These are phyloP conservation scores for Eptesicus fuscus DNA, from an alignment of 2,113 vertebrate genomes.

Conservation along the genomic window DNA sequence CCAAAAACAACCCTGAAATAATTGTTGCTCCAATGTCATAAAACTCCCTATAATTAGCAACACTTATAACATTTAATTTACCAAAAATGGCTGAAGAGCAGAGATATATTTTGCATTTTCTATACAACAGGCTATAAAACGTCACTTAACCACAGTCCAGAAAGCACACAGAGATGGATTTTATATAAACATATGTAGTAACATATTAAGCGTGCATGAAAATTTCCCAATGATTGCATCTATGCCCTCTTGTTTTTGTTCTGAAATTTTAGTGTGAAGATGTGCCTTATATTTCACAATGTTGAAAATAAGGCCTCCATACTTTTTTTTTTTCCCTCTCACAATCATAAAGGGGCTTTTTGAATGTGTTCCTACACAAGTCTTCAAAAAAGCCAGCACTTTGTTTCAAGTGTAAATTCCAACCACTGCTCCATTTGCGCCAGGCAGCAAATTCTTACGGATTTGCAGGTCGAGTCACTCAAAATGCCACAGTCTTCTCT, in stretches of 20 bases:
- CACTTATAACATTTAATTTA: slow-evolving; percentile 98
- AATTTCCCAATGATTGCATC: slow-evolving; percentile 90
- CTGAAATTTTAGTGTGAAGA: slow-evolving; percentile 83
- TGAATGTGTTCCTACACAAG: slow-evolving; percentile 86
- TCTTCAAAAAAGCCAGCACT: slow-evolving; percentile 89
- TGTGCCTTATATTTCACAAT: slow-evolving; percentile 91
- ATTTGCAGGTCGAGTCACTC: slow-evolving; percentile 81
- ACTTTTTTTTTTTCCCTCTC: slow-evolving; percentile 82
- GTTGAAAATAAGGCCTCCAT: slow-evolving; percentile 93
- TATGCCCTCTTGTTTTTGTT: slow-evolving; percentile 82
- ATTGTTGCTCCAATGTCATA: slow-evolving; percentile 90
- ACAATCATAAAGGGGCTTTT: slow-evolving; percentile 90
- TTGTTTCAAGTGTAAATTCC: slow-evolving; percentile 81
- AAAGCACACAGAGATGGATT: slow-evolving; percentile 99
- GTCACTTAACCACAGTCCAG: slow-evolving; percentile 99
- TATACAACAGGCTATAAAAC: slow-evolving; percentile 99
- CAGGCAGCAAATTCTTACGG: slow-evolving; percentile 76
- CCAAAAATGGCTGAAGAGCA: slow-evolving; percentile 97
- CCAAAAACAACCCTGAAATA: slow-evolving; percentile 81
- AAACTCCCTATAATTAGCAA: slow-evolving; percentile 99
- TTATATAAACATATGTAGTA: slow-evolving; percentile 99
- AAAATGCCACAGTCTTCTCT: slow-evolving; percentile 81
- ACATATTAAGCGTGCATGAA: slow-evolving; percentile 99
- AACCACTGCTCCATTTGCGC: slow-evolving; percentile 80
- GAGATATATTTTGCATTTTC: slow-evolving; percentile 99